Evolutionary conservation across 2,888 invertebrate species (phyloP), one percentile per base, ranked within the genome.

Genomic region (Quadriops clusia): DNA sequence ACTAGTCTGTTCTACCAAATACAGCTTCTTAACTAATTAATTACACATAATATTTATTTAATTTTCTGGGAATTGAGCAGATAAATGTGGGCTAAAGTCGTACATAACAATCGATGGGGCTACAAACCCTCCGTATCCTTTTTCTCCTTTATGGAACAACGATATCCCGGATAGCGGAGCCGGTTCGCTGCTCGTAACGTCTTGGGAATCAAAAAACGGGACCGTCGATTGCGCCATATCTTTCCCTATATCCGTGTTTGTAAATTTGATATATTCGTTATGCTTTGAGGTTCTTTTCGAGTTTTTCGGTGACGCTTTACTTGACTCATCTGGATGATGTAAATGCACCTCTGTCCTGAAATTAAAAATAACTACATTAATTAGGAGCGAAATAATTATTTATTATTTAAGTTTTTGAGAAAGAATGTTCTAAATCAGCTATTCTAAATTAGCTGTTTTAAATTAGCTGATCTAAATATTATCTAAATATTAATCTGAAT

Each of bases 211-310:
- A 8, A 71, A 45, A 44, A 65, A 71, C n/a, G 71, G 70, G 20
- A 71, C 57, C 1, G 69, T 68, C 14, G 63, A 64, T 49, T 71
- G 71, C 2, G 63, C 66, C 2, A 61, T 67, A 43, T 71, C 70
- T 20, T 55, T 56, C 3, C 54, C 53, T 1, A 64, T 46, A 43
- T 66, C 67, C 0, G 65, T 63, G 12, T 65, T 56, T 2, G 55
- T 57, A 40, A 70, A 68, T 32, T 59, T 51, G 10, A 69, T 23
- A 42, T 54, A 70, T 34, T 63, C 60, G 40, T 67, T 61, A 4
- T 17, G 22, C 3, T 15, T 8, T 4, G 32, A 9, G n/a, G n/a
- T n/a, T n/a, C n/a, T n/a, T n/a, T n/a, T n/a, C n/a, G n/a, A n/a
- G n/a, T n/a, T n/a, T n/a, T n/a, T n/a, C n/a, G n/a, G n/a, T n/a